These are phyloP conservation scores for Drosophila pachea DNA, from an alignment of 1,140 invertebrate species.

Conservation along the genomic window DNA sequence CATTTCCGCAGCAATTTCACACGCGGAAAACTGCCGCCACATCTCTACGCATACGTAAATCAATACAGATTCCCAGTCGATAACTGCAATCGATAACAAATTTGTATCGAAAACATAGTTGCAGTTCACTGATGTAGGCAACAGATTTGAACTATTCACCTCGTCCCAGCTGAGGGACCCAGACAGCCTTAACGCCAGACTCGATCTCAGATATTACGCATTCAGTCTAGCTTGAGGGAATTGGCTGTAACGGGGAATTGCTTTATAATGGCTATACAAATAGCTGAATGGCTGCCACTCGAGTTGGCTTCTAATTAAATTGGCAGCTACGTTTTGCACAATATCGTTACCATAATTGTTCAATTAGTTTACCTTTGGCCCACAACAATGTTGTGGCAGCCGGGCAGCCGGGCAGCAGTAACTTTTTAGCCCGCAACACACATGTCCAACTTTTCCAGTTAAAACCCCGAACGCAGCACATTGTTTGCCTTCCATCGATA, in stretches of 20 bases:
- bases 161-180: too few relatives aligned
- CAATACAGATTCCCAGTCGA: too few relatives aligned
- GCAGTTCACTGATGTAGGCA: too few relatives aligned
- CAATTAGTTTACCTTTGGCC: slow-evolving; percentile 33
- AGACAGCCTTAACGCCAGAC: too few relatives aligned
- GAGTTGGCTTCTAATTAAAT: slow-evolving; percentile 6
- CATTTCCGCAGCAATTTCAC: slow-evolving; percentile 39
- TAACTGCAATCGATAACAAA: too few relatives aligned
- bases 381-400: neutral
- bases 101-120: too few relatives aligned
- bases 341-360: slow-evolving; percentile 46
- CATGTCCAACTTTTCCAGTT: slow-evolving; percentile 6
- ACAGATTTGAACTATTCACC: too few relatives aligned
- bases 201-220: neutral
- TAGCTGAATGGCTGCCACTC: neutral
- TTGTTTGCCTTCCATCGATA: slow-evolving; percentile 33
- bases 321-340: slow-evolving; percentile 10
- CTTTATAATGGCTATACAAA: slow-evolving; percentile 3
- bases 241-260: neutral
- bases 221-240: slow-evolving; percentile 1
- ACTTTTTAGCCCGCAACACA: slow-evolving; percentile 9
- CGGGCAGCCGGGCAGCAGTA: neutral
- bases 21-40: too few relatives aligned
- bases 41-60: too few relatives aligned
- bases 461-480: slow-evolving; percentile 20